These are phyloP conservation scores for Agonopterix subpropinquella DNA, from an alignment of 2,888 invertebrate species.

Conservation along the genomic window DNA sequence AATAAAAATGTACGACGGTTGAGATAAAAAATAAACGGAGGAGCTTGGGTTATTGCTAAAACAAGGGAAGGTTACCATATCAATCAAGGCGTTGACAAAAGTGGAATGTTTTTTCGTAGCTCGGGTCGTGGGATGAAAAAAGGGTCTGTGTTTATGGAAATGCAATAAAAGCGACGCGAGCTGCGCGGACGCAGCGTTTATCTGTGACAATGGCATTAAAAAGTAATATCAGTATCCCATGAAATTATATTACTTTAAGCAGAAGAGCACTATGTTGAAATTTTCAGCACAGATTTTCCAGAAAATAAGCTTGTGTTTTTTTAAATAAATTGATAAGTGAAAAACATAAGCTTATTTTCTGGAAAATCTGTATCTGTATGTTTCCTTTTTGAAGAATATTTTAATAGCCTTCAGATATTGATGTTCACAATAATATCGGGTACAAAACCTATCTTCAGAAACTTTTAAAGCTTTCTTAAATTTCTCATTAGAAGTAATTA, in stretches of 20 bases:
- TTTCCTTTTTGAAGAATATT: too few relatives aligned
- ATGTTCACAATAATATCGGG: too few relatives aligned
- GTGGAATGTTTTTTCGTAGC: conserved; percentile 54
- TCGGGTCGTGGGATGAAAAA: conserved; percentile 52
- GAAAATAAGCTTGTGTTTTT: too few relatives aligned
- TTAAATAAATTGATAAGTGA: too few relatives aligned
- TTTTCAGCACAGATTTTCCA: too few relatives aligned
- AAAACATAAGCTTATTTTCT: too few relatives aligned
- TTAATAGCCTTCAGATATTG: too few relatives aligned
- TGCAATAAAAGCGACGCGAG: conserved; percentile 50
- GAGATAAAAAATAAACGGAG: conserved; percentile 44
- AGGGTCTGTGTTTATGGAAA: conserved; percentile 68
- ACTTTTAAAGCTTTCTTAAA: too few relatives aligned
- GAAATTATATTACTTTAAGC: background rate
- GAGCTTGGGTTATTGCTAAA: conserved; percentile 69
- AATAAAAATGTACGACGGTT: conserved; percentile 65
- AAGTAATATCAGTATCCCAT: background rate
- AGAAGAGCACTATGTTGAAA: too few relatives aligned
- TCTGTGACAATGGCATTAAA: conserved; percentile 8
- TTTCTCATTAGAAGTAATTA: too few relatives aligned
- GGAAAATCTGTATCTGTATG: too few relatives aligned
- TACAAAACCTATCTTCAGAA: too few relatives aligned
- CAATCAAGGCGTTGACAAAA: conserved; percentile 74
- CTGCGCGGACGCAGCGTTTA: conserved; percentile 29
- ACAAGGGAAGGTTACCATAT: conserved; percentile 72